Evolutionary conservation across 2,113 vertebrate species (phyloP), one percentile per base, ranked within the genome.

Genomic region (Pitta sordida): DNA sequence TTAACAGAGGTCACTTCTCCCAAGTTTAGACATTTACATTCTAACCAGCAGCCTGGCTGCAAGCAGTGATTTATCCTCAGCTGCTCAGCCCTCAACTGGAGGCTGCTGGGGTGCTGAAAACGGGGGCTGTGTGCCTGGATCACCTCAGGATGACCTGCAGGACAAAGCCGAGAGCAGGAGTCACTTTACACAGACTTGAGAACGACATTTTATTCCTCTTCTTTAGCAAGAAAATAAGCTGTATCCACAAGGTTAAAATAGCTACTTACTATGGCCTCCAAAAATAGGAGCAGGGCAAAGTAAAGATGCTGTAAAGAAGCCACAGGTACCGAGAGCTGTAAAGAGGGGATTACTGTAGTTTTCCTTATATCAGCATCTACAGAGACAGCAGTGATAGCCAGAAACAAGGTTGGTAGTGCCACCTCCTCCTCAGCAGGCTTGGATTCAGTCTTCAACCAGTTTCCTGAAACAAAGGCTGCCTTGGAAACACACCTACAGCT

Each of bases 1-100:
- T 97, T 98, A 94, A 95, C 74, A 85, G 90, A 94, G 96, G 97
- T 97, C 96, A 95, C 89, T 96, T 95, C 75, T 89, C 71, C 88
- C 46, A 96, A 96, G 81, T 96, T 94, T 94, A 92, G 89, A 95
- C 91, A 95, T 96, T 97, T 93, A 90, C 75, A 97, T 95, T 96
- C 96, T 97, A 97, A 94, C 83, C 88, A 91, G 55, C 62, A 81
- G 89, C 65, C 60, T 93, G 67, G 58, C 86, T 91, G 68, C 82
- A 80, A 96, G 81, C 91, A 91, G 78, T 2, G 5, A 86, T 93
- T 95, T 87, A 75, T 79, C 58, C 59, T 65, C 24, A 9, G 39
- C 70, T 64, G 7, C 70, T 86, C 86, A 86, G 65, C 52, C 77
- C 64, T 58, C 30, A 27, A 12, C 46, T 11, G 17, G 73, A 79